Percentiles rank a stretch among this genome's conserved stretches.
phyloP scores from a whole-genome alignment of 2,888 invertebrate species.

The Litoditis marina region DNA sequence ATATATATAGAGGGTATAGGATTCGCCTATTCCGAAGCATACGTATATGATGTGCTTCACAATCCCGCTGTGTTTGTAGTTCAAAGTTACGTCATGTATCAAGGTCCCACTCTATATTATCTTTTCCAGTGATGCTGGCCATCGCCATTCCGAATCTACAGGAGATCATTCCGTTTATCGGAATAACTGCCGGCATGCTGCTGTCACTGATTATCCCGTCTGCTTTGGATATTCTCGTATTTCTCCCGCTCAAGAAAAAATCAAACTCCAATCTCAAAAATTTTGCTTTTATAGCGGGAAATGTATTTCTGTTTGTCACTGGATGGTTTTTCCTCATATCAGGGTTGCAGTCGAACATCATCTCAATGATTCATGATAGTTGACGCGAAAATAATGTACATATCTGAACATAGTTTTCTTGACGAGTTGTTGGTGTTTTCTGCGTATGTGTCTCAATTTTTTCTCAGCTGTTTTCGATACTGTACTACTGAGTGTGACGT shows the following conservation, averaged over 20 bases:
- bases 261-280: background rate
- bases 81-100: too few relatives aligned
- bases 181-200: conserved; percentile 46
- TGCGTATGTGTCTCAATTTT: too few relatives aligned
- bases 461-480: too few relatives aligned
- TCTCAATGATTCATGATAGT: background rate
- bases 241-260: conserved; percentile 25
- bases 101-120: too few relatives aligned
- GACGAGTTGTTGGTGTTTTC: too few relatives aligned
- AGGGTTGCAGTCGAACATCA: conserved; percentile 39
- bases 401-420: too few relatives aligned
- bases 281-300: conserved; percentile 11
- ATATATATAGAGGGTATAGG: background rate
- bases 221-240: conserved; percentile 38
- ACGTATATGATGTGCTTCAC: too few relatives aligned
- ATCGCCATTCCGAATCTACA: conserved; percentile 46
- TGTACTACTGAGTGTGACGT: too few relatives aligned
- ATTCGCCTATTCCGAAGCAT: background rate
- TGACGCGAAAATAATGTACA: too few relatives aligned
- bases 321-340: conserved; percentile 45
- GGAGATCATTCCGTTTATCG: conserved; percentile 50
- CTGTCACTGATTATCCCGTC: conserved; percentile 51
- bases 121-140: conserved; percentile 41
- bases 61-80: too few relatives aligned
- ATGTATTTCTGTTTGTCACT: conserved; percentile 22